A percentile compares a stretch with the other conserved stretches of the same genome.
phyloP scores from a whole-genome alignment of 2,888 invertebrate species.

The Apeira syringaria region DNA sequence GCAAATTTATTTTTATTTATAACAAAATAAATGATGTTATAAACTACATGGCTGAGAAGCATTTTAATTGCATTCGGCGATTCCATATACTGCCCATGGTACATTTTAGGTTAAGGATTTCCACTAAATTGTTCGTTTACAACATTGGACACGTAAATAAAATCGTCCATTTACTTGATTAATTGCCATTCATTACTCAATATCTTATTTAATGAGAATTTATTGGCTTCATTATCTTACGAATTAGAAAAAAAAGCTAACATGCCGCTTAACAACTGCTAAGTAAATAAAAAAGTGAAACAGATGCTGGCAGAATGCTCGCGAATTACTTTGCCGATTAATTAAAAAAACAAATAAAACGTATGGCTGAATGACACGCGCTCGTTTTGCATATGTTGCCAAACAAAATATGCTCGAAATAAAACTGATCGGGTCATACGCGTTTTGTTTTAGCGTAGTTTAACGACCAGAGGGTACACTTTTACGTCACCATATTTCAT shows the following conservation, averaged over 20 bases:
- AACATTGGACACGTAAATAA: conserved; percentile 1
- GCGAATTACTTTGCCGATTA: conserved; percentile 25
- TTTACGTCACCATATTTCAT: conserved; percentile 5
- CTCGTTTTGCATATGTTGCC: conserved; percentile 19
- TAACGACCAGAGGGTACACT: conserved; percentile 2
- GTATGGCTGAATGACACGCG: conserved; percentile 36
- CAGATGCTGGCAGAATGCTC: conserved; percentile 32
- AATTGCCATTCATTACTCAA: conserved; percentile 14
- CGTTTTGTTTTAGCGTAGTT: background rate
- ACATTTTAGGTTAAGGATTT: too few relatives aligned
- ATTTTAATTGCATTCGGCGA: too few relatives aligned
- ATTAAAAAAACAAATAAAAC: conserved; percentile 29
- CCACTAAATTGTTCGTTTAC: too few relatives aligned
- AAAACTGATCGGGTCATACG: conserved; percentile 2
- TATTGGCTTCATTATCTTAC: conserved; percentile 10
- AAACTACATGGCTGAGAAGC: background rate
- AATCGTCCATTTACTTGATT: conserved; percentile 9
- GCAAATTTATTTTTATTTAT: background rate
- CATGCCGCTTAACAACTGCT: conserved; percentile 24
- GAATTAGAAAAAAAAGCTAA: conserved; percentile 10
- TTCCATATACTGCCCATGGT: too few relatives aligned
- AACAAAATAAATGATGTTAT: background rate
- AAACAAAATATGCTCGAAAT: conserved; percentile 5
- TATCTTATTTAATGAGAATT: conserved; percentile 15
- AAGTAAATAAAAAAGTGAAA: conserved; percentile 12